Evolutionary conservation across 1,140 invertebrate genomes (phyloP).

Genomic region (Araneus ventricosus): DNA sequence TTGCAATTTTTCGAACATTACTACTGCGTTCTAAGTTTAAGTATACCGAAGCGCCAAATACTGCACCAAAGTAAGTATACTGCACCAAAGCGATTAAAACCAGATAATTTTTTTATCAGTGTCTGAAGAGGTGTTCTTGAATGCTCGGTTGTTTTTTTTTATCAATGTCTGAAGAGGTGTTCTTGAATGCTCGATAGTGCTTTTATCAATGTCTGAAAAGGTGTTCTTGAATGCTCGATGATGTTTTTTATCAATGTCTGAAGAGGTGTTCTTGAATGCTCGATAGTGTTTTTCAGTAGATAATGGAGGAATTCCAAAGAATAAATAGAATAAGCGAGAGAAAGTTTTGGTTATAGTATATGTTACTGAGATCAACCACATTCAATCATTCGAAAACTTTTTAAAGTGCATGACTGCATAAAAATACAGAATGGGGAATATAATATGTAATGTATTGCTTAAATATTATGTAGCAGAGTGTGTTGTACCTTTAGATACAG

Average conservation of each 20-base stretch:
- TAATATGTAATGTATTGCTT: neutral
- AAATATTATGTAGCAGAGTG: neutral
- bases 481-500: no score
- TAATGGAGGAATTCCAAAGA: neutral
- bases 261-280: constrained; percentile 20
- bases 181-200: no score
- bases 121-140: constrained; percentile 27
- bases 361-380: neutral
- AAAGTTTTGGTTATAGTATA: neutral
- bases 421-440: no score
- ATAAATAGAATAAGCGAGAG: neutral
- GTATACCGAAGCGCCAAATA: no score
- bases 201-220: constrained; percentile 27
- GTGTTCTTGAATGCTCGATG: constrained; percentile 11
- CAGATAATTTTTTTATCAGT: constrained; percentile 47
- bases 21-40: no score
- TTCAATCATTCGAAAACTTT: neutral
- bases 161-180: constrained; percentile 17
- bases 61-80: no score
- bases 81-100: no score
- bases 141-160: no score
- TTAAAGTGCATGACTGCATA: no score
- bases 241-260: constrained; percentile 20
- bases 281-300: neutral
- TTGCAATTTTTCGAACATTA: no score